Base-by-base conservation (phyloP, 1,140 invertebrate species). In the Drosophila takahashii region DNA sequence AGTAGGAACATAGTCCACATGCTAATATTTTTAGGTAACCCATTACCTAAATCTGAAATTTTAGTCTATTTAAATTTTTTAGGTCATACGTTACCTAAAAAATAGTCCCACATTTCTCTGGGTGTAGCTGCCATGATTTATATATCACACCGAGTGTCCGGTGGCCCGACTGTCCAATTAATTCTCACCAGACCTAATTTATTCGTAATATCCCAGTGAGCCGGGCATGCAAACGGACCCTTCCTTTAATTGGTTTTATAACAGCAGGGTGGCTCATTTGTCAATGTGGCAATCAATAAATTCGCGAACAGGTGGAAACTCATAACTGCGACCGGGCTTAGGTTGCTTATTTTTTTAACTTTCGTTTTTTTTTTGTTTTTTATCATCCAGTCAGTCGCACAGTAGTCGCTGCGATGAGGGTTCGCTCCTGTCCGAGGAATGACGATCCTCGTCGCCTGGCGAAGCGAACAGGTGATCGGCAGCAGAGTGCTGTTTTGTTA, bases 241-340 rank as follows among this genome's bases (percentile, higher is more conserved):
- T 72, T 79, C 48, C 60, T 81, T 90, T 91, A 90, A 91, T 89
- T 84, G 89, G 73, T 89, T 83, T 85, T 72, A 65, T 84, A 83
- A 83, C 73, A 67, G 77, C 70, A 69, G 56, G 71, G 77, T 51
- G 79, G 70, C 77, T 90, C 86, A 90, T 90, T 90, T 90, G 86
- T 90, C 86, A 90, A 81, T 81, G 77, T 76, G 69, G 77, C 85
- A 77, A 87, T 90, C 84, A 78, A 90, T 90, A 89, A 87, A 90
- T 83, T 80, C 51, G 85, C 72, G 42, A 79, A 87, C 84, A 87
- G 84, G 84, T 87, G 84, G 69, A 87, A 87, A 87, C 59, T 73
- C 44, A 70, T 77, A 85, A 59, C 72, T 45, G 62, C 54, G 50
- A 70, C 27, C 32, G 64, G 64, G 75, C 36, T 71, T 70, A 59